A percentile compares a stretch with the other conserved stretches of the same genome.
Evolutionary conservation across 2,888 invertebrate genomes (phyloP).

Genomic region (Lasioglossum vierecki): DNA sequence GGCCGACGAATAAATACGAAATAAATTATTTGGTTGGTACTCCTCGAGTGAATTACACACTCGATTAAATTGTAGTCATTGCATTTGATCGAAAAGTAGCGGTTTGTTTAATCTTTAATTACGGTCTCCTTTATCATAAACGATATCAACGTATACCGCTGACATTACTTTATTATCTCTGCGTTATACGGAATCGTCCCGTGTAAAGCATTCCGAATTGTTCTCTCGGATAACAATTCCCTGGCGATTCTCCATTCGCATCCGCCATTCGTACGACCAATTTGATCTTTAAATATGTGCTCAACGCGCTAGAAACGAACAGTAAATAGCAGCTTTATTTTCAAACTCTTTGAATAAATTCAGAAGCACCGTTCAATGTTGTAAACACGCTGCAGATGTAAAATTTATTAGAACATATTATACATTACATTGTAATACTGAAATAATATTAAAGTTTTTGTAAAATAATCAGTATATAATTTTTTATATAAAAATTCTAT

Average conservation of each 20-base stretch:
- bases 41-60: slow-evolving; percentile 17
- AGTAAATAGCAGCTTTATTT: not conserved
- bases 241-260: not conserved
- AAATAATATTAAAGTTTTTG: no score
- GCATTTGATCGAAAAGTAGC: not conserved
- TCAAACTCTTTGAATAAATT: not conserved
- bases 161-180: not conserved
- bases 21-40: slow-evolving; percentile 28
- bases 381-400: not conserved
- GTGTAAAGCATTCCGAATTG: not conserved
- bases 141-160: not conserved
- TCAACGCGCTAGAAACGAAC: not conserved
- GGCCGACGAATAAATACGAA: slow-evolving; percentile 10
- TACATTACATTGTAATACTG: no score
- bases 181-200: not conserved
- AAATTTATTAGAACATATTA: no score
- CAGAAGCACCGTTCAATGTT: not conserved
- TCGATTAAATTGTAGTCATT: slow-evolving; percentile 25
- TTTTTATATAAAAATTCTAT: no score
- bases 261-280: not conserved
- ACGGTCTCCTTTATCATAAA: not conserved
- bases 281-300: not conserved
- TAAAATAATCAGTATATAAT: no score
- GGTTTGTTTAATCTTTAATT: slow-evolving; percentile 17
- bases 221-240: not conserved